Evolutionary conservation across 2,888 invertebrate species (phyloP).

Genomic region (Bimastos eiseni): DNA sequence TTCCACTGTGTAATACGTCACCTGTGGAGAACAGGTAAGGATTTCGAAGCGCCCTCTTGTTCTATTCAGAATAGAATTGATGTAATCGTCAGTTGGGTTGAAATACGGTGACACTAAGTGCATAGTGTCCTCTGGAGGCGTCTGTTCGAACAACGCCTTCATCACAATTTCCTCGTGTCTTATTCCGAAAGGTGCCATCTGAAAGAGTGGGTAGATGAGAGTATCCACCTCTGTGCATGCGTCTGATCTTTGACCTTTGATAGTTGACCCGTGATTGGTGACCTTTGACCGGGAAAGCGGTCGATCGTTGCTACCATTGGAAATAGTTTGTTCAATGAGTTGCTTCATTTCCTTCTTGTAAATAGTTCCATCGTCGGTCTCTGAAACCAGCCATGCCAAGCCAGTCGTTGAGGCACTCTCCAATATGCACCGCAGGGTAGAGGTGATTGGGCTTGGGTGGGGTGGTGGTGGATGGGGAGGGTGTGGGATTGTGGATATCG

Average conservation of each 20-base stretch:
- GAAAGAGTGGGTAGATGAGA: conserved; percentile 83
- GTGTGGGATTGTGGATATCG: too few species aligned
- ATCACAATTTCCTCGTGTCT: conserved; percentile 71
- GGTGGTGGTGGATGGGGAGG: too few species aligned
- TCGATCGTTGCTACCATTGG: too few species aligned
- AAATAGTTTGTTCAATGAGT: too few species aligned
- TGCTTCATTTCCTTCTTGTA: too few species aligned
- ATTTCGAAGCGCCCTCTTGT: conserved; percentile 75
- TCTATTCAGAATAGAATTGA: conserved; percentile 74
- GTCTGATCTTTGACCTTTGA: not conserved
- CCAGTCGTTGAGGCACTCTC: too few species aligned
- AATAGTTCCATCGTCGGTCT: too few species aligned
- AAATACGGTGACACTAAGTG: conserved; percentile 93
- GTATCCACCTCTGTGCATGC: conserved; percentile 38
- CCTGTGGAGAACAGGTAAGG: conserved; percentile 90
- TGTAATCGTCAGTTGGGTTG: conserved; percentile 86
- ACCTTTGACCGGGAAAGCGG: too few species aligned
- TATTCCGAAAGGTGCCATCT: conserved; percentile 89
- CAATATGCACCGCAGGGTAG: too few species aligned
- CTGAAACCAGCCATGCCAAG: too few species aligned
- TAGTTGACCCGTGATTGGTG: too few species aligned
- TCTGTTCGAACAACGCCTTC: conserved; percentile 50
- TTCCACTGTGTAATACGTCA: conserved; percentile 56
- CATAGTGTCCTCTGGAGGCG: conserved; percentile 49
- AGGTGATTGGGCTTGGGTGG: too few species aligned